These are phyloP conservation scores for Parotia lawesii DNA, from an alignment of 2,113 vertebrate species.

Conservation along the genomic window DNA sequence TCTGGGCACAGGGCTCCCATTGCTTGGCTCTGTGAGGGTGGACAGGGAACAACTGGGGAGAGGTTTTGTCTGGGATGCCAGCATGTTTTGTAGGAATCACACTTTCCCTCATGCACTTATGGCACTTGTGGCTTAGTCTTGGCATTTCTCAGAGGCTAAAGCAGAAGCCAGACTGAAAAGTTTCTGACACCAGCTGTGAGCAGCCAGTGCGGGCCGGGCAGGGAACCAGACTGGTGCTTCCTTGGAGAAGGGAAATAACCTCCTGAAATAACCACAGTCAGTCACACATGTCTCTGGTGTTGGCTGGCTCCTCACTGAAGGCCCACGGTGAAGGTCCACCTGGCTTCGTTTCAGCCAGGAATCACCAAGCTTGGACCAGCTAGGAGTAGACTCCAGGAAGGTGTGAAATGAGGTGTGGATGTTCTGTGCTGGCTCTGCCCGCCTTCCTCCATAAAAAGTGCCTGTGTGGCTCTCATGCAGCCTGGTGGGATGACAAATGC, in stretches of 20 bases:
- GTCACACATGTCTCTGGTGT: too few relatives aligned
- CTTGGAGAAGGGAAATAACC: not conserved
- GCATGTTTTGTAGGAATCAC: not conserved
- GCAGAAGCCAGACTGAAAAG: not conserved
- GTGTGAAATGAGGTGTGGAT: not conserved
- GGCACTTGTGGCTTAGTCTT: not conserved
- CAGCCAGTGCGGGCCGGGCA: not conserved
- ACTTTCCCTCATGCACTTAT: not conserved
- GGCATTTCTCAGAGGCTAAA: not conserved
- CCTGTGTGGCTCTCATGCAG: fast-evolving
- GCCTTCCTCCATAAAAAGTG: not conserved
- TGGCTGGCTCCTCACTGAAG: not conserved
- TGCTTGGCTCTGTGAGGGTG: not conserved
- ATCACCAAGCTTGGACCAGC: not conserved
- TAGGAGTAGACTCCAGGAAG: not conserved
- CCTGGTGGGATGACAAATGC: not conserved
- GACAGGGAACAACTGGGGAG: not conserved
- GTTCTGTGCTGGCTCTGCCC: not conserved
- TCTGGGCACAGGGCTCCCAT: not conserved
- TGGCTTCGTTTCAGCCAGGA: not conserved
- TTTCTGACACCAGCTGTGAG: not conserved
- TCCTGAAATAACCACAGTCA: not conserved
- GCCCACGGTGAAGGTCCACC: not conserved
- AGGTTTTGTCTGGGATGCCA: not conserved
- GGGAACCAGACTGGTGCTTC: not conserved